Evolutionary conservation across 2,888 invertebrate genomes (phyloP), one percentile per base, ranked within the genome.

Genomic region (Caenorhabditis angaria): DNA sequence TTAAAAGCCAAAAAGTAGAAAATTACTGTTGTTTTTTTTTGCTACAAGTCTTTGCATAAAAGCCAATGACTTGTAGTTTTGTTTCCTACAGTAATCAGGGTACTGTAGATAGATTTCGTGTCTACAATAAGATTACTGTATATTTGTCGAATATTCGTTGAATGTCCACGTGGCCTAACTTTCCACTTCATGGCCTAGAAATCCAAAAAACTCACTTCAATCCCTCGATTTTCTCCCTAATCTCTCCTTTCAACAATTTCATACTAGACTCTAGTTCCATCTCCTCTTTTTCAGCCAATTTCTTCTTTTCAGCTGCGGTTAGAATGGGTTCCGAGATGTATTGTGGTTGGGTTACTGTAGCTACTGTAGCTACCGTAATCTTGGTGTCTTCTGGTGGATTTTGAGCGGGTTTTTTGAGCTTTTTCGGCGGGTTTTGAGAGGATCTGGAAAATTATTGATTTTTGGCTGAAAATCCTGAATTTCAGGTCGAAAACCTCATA

Each of bases 191-290:
- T n/a, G n/a, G 51, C 12, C 5, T 48, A 48, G 20, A 8, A 14
- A 18, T 14, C 12, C 20, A 27, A 59, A 48, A 48, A 6, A 14
- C 25, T 61, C 48, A 61, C 61, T 60, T 61, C 35, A 73, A 50
- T 1, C 6, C n/a, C 25, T 65, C 73, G 24, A 73, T 60, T 47
- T 65, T 73, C 25, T n/a, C 5, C 10, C 51, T 58, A 0, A 65
- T 8, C 20, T 73, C 73, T 50, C 73, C 73, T 29, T 54, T 58
- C 25, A 73, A 50, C n/a, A 51, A 18, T 24, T 64, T 67, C 0
- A 72, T 58, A 8, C 41, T 50, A 5, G 62, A 24, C 10, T 27
- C 47, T 32, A 64, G 27, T 5, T 68, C 72, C n/a, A 25, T n/a
- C 8, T 65, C 65, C 24, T 63, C 66, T 6, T 50, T 35, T 18